Evolutionary conservation across 2,797 vertebrate species (phyloP).

Genomic region (Lerista edwardsae): DNA sequence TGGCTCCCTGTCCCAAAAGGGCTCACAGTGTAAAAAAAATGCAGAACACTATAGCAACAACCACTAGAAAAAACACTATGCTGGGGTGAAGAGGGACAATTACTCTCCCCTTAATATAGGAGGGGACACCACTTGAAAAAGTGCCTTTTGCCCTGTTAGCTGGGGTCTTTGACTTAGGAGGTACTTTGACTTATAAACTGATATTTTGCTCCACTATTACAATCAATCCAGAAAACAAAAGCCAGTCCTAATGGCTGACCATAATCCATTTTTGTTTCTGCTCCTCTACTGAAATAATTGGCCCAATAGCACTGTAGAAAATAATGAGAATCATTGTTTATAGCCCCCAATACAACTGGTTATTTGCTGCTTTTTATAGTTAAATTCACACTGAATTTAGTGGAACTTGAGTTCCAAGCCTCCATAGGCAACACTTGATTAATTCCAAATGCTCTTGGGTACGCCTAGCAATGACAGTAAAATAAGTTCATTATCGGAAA

Average conservation of each 20-base stretch:
- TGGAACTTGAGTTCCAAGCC: background rate
- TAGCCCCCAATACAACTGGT: background rate
- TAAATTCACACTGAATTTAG: background rate
- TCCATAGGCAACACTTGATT: background rate
- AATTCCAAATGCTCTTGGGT: background rate
- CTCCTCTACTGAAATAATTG: background rate
- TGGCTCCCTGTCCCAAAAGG: too few relatives aligned
- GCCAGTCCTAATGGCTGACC: constrained; percentile 31
- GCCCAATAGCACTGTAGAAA: background rate
- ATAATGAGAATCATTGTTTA: background rate
- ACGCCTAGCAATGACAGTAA: background rate
- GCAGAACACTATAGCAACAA: too few relatives aligned
- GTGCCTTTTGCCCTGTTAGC: too few relatives aligned
- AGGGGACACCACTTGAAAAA: too few relatives aligned
- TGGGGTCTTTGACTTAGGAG: too few relatives aligned
- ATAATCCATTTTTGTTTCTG: constrained; percentile 13
- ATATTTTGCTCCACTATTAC: constrained; percentile 48
- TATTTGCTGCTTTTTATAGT: background rate
- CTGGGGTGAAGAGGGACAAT: too few relatives aligned
- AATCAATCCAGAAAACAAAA: constrained; percentile 39
- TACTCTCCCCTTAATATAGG: too few relatives aligned
- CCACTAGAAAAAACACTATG: too few relatives aligned
- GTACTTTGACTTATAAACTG: constrained; percentile 5
- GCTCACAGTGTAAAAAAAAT: too few relatives aligned
- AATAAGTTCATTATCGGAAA: background rate